A percentile compares a stretch with the other conserved stretches of the same genome.
These are phyloP conservation scores for Actinostola sp. DNA, from an alignment of 92 coral and sea anemone genomes.

Conservation along the genomic window DNA sequence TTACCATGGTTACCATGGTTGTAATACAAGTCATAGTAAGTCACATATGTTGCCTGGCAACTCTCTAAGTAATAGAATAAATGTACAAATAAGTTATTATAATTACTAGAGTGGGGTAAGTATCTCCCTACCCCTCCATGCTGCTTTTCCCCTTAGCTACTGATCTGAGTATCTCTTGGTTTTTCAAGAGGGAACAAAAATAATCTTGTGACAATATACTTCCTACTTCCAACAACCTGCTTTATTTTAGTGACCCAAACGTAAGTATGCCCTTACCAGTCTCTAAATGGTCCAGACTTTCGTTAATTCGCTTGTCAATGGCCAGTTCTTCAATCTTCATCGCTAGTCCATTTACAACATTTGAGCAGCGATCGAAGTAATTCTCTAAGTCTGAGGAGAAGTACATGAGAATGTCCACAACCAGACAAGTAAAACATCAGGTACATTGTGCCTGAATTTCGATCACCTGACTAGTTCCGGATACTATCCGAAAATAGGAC, in stretches of 20 bases:
- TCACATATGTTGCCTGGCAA: neutral
- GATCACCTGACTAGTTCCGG: too few species aligned
- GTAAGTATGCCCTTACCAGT: neutral
- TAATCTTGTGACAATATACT: too few species aligned
- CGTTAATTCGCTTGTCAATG: conserved; percentile 28
- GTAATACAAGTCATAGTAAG: neutral
- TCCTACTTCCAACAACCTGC: too few species aligned
- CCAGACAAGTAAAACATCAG: neutral
- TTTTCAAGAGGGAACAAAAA: too few species aligned
- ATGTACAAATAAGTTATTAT: neutral
- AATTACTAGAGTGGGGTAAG: too few species aligned
- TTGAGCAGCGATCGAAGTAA: conserved; percentile 19
- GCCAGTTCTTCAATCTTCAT: conserved; percentile 29
- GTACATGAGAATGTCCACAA: neutral
- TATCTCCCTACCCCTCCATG: too few species aligned
- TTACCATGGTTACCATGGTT: too few species aligned
- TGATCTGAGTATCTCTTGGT: too few species aligned
- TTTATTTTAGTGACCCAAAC: too few species aligned
- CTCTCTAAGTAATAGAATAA: neutral
- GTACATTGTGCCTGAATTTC: neutral
- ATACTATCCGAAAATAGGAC: too few species aligned
- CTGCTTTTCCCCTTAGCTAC: too few species aligned
- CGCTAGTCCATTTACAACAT: conserved; percentile 15
- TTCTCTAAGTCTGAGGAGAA: conserved; percentile 18
- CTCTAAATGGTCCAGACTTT: conserved; percentile 7